A percentile compares a stretch with the other conserved stretches of the same genome.
Evolutionary conservation across 2,797 vertebrate species (phyloP).

Genomic region (Crocidura indochinensis): DNA sequence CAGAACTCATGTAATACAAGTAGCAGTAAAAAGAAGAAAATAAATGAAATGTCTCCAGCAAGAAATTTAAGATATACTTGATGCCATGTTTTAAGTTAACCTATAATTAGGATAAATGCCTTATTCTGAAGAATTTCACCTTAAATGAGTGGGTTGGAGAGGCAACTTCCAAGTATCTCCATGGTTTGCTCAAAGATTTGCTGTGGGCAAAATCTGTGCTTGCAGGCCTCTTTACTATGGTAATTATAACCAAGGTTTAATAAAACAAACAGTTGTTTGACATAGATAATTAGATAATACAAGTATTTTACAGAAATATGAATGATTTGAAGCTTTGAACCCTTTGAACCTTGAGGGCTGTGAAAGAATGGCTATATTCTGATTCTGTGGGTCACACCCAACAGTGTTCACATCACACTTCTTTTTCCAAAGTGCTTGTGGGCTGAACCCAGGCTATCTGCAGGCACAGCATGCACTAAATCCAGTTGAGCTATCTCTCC

Average conservation of each 20-base stretch:
- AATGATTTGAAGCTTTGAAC: no score
- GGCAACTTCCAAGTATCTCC: neutral
- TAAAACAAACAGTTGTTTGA: neutral
- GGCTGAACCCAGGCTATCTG: no score
- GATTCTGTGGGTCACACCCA: no score
- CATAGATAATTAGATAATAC: neutral
- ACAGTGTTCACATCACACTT: no score
- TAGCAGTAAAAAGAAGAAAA: constrained; percentile 10
- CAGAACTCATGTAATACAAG: constrained; percentile 36
- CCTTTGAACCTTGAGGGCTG: neutral
- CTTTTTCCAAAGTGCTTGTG: no score
- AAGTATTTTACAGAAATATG: neutral
- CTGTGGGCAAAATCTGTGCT: neutral
- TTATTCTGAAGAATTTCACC: constrained; percentile 16
- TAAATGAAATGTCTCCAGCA: neutral
- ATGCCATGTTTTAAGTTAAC: constrained; percentile 26
- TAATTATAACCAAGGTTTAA: neutral
- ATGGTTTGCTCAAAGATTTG: neutral
- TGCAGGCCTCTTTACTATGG: constrained; percentile 14
- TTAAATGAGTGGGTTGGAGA: neutral
- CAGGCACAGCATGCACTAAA: neutral
- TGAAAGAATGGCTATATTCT: no score
- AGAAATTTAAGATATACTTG: neutral
- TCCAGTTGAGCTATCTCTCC: neutral
- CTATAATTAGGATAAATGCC: neutral